Evolutionary conservation across 2,888 invertebrate species (phyloP).

Genomic region (Ypsolopha sequella): DNA sequence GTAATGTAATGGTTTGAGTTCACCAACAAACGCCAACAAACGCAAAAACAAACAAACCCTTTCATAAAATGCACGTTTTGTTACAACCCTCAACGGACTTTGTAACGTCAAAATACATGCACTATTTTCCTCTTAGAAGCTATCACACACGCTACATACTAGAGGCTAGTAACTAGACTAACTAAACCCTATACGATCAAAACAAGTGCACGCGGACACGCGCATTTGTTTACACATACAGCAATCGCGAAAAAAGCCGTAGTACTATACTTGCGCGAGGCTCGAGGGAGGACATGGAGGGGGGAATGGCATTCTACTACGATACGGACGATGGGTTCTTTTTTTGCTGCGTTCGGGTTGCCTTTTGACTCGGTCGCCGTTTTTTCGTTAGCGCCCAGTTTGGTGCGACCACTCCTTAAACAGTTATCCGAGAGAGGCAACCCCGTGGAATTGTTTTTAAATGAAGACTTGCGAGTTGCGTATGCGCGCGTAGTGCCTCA

Average conservation of each 20-base stretch:
- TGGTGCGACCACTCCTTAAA: constrained; percentile 61
- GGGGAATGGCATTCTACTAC: constrained; percentile 39
- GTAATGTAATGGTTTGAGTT: too few species aligned
- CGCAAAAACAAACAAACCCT: too few species aligned
- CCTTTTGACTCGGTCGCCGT: constrained; percentile 42
- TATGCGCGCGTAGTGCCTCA: constrained; percentile 25
- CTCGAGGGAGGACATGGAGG: constrained; percentile 18
- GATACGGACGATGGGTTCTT: constrained; percentile 24
- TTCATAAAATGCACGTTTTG: too few species aligned
- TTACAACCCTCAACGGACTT: too few species aligned
- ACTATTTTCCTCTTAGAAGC: too few species aligned
- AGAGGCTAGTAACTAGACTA: too few species aligned
- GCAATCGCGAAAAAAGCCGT: constrained; percentile 34
- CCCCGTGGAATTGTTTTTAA: constrained; percentile 65
- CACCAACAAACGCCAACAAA: too few species aligned
- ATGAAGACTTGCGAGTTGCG: constrained; percentile 33
- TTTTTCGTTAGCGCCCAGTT: constrained; percentile 58
- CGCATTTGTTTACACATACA: constrained; percentile 30
- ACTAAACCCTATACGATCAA: constrained; percentile 22
- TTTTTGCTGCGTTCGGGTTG: constrained; percentile 52
- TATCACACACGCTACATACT: too few species aligned
- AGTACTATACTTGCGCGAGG: constrained; percentile 32
- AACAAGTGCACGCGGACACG: constrained; percentile 19
- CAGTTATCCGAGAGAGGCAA: constrained; percentile 61
- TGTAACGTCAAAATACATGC: too few species aligned